Conservation (phyloP, 2,797 vertebrate genomes). For the Botia almorhae region DNA sequence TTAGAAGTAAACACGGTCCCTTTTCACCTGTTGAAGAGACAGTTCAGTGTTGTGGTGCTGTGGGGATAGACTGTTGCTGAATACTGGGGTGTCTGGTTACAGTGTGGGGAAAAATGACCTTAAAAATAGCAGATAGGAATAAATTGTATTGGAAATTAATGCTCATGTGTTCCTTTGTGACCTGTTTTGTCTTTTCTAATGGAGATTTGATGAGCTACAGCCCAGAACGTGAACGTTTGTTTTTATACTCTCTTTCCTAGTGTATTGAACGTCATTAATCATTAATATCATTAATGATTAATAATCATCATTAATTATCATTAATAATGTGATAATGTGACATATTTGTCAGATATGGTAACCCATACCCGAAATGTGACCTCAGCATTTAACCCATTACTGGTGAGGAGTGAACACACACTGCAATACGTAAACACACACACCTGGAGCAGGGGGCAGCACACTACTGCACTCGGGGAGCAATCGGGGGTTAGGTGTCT, state of each 20-base stretch:
- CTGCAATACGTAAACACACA: no score
- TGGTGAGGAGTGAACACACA: no score
- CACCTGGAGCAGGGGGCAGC: no score
- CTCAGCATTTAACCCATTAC: no score
- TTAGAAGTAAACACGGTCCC: not conserved
- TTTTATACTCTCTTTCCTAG: not conserved
- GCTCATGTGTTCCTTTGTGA: not conserved
- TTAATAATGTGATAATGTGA: no score
- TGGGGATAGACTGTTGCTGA: not conserved
- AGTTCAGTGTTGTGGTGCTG: not conserved
- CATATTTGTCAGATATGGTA: no score
- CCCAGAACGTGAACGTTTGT: constrained; percentile 6
- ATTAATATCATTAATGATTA: no score
- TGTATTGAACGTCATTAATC: not conserved
- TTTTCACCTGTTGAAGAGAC: not conserved
- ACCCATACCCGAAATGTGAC: no score
- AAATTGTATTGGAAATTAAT: not conserved
- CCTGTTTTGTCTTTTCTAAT: constrained; percentile 10
- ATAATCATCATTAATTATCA: no score
- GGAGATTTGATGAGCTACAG: not conserved
- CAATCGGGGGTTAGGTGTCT: no score
- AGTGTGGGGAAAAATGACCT: constrained; percentile 3
- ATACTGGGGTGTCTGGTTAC: not conserved
- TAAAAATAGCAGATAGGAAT: not conserved
- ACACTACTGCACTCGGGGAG: no score